Conservation (phyloP, 2,797 vertebrate genomes). For the Heliangelus exortis region DNA sequence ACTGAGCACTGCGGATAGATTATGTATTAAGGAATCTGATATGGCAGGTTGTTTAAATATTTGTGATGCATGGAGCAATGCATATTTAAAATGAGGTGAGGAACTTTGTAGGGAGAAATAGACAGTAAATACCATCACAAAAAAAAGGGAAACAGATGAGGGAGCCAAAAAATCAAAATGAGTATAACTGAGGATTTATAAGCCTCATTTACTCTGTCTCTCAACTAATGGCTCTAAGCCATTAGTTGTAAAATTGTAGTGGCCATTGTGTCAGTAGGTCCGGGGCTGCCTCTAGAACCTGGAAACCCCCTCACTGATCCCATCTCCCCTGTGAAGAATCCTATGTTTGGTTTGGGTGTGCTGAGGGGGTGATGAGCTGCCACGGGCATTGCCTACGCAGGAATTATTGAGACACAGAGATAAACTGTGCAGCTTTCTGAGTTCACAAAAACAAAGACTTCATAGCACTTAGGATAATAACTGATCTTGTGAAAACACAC, state of each 20-base stretch:
- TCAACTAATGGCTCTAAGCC: background rate
- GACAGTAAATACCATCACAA: background rate
- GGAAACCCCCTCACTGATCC: accelerated
- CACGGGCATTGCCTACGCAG: background rate
- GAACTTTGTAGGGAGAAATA: background rate
- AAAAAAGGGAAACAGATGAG: background rate
- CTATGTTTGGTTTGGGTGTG: background rate
- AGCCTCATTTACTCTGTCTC: background rate
- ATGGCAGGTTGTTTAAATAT: background rate
- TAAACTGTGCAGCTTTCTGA: background rate
- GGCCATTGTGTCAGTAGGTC: accelerated
- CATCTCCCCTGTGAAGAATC: background rate
- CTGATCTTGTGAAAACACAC: background rate
- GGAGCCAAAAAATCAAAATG: background rate
- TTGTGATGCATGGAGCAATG: background rate
- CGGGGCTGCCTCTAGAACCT: background rate
- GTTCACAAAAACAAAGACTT: background rate
- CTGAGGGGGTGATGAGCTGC: accelerated
- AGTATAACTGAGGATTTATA: background rate
- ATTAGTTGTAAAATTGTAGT: background rate
- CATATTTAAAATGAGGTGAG: background rate
- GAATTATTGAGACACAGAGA: background rate
- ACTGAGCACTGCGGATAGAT: background rate
- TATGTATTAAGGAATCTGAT: background rate
- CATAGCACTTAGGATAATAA: background rate